Conservation (phyloP, 1,140 invertebrate genomes). For the Lasioglossum baleicum region DNA sequence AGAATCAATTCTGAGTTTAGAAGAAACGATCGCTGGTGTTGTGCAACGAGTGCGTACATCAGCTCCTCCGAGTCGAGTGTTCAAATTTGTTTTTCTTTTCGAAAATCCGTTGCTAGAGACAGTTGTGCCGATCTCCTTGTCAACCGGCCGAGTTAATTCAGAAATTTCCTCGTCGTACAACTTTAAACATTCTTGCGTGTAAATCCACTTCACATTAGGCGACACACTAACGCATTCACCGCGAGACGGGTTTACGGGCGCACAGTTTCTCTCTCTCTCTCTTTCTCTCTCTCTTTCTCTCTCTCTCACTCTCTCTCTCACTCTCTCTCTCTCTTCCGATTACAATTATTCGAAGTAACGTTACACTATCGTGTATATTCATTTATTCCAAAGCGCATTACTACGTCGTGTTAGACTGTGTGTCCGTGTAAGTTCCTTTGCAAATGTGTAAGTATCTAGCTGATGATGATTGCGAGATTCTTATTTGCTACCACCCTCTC, state of each 20-base stretch:
- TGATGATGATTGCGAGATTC: conserved; percentile 61
- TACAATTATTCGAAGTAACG: conserved; percentile 62
- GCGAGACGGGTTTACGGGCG: conserved; percentile 62
- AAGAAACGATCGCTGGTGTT: background rate
- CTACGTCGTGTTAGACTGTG: conserved; percentile 63
- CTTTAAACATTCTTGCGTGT: conserved; percentile 6
- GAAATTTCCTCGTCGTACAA: background rate
- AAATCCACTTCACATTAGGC: conserved; percentile 8
- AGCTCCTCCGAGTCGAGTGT: background rate
- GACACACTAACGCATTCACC: conserved; percentile 9
- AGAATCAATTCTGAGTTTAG: background rate
- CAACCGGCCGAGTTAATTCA: background rate
- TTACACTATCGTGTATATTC: conserved; percentile 62
- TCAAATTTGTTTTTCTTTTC: background rate
- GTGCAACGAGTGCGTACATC: background rate
- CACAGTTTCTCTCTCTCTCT: background rate
- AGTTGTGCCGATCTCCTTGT: conserved; percentile 21
- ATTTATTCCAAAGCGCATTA: conserved; percentile 62
- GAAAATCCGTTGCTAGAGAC: background rate
- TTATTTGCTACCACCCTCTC: conserved; percentile 32
- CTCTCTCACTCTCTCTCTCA: no score
- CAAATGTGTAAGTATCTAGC: conserved; percentile 64
- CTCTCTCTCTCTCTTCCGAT: conserved; percentile 27
- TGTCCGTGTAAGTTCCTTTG: conserved; percentile 51
- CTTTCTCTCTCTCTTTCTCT: no score